Conservation (phyloP, 1,140 invertebrate genomes). For the Drosophila azteca region DNA sequence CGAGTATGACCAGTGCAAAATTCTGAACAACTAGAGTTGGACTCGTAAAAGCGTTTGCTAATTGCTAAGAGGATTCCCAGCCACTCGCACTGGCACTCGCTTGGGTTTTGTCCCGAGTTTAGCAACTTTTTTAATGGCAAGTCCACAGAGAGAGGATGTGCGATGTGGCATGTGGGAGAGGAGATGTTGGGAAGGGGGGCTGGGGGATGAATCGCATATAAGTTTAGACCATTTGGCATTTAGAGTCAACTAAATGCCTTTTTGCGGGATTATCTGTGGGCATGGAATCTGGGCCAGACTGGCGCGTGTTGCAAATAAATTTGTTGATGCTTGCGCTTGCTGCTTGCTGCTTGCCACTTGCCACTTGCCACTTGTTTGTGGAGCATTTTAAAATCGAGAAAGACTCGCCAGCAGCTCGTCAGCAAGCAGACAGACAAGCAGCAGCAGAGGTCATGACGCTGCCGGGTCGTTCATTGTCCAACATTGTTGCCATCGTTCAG, state of each 20-base stretch:
- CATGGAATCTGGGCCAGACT: constrained; percentile 51
- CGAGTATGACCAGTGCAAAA: too few relatives aligned
- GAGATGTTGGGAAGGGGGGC: too few relatives aligned
- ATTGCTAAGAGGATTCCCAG: constrained; percentile 25
- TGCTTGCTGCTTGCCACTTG: background rate
- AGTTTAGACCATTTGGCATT: constrained; percentile 1
- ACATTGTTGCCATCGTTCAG: constrained; percentile 31
- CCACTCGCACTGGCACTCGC: background rate
- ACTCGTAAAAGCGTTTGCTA: constrained; percentile 19
- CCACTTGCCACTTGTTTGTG: constrained; percentile 68
- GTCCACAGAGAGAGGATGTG: background rate
- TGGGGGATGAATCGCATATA: too few relatives aligned
- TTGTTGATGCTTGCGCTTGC: constrained; percentile 34
- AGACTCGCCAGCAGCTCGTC: constrained; percentile 42
- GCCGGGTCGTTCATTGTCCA: constrained; percentile 65
- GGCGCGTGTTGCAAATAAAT: constrained; percentile 74
- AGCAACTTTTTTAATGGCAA: constrained; percentile 40
- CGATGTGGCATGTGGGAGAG: too few relatives aligned
- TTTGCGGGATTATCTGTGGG: constrained; percentile 49
- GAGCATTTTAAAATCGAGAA: constrained; percentile 64
- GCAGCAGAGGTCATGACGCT: constrained; percentile 51
- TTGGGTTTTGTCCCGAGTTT: background rate
- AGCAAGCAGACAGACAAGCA: constrained; percentile 14
- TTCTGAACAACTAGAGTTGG: background rate
- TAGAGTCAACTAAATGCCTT: constrained; percentile 34